These are phyloP conservation scores for Dasyurus viverrinus DNA, from an alignment of 2,113 vertebrate genomes.

Conservation along the genomic window DNA sequence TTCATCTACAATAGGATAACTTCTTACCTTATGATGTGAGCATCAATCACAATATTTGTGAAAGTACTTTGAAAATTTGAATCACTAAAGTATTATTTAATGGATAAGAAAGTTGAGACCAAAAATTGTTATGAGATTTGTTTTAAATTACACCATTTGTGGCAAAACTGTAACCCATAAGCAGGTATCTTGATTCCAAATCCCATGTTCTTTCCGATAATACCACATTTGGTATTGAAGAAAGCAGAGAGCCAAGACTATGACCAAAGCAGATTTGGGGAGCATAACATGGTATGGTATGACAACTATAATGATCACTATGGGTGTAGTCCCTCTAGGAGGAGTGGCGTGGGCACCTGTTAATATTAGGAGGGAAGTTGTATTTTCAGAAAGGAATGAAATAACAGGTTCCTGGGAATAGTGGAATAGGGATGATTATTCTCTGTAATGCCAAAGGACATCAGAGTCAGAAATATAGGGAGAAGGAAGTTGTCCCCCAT, in stretches of 20 bases:
- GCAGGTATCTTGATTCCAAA: neutral
- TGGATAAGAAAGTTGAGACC: neutral
- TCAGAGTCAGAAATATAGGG: neutral
- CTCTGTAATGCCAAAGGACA: neutral
- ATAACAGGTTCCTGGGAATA: neutral
- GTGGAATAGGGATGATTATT: neutral
- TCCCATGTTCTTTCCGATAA: neutral
- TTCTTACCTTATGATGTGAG: neutral
- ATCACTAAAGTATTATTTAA: neutral
- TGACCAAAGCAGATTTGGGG: neutral
- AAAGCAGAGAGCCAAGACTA: neutral
- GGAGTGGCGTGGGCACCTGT: neutral
- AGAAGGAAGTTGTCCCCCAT: neutral
- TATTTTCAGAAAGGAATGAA: neutral
- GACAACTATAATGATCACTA: neutral
- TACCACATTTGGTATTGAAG: neutral
- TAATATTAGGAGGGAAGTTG: neutral
- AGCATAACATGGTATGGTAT: neutral
- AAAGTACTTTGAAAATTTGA: neutral
- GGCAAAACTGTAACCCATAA: neutral
- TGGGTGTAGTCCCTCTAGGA: neutral
- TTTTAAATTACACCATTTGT: neutral
- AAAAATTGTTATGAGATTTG: neutral
- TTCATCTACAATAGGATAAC: neutral
- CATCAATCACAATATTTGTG: neutral